Evolutionary conservation across 2,888 invertebrate species (phyloP).

Genomic region (Strigamia crassipes): DNA sequence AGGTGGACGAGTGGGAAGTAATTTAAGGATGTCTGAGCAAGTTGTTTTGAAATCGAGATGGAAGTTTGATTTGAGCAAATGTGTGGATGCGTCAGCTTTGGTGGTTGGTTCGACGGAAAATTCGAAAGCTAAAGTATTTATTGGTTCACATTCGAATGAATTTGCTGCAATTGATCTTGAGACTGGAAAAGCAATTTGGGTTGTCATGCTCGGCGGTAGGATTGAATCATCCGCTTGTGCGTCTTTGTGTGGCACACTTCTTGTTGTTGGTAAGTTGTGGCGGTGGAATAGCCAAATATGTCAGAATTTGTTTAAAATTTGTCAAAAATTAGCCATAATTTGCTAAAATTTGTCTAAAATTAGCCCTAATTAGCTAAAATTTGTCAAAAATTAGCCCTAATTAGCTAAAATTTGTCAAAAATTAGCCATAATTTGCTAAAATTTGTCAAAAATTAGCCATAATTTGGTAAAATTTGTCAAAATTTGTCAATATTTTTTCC

Average conservation of each 20-base stretch:
- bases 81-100: conserved; percentile 78
- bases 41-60: conserved; percentile 56
- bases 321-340: no score
- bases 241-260: conserved; percentile 60
- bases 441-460: no score
- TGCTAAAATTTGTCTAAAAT: no score
- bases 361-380: no score
- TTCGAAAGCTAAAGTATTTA: conserved; percentile 58
- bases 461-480: no score
- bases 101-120: conserved; percentile 51
- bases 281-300: no score
- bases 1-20: background rate
- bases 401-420: no score
- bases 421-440: no score
- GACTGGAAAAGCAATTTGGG: conserved; percentile 62
- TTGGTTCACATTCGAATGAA: conserved; percentile 76
- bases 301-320: no score
- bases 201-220: conserved; percentile 66
- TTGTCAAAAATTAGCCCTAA: no score
- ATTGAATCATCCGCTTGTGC: conserved; percentile 70
- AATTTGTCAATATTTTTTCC: no score
- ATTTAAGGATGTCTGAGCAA: background rate
- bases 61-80: conserved; percentile 73
- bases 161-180: conserved; percentile 67
- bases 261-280: conserved; percentile 68